These are phyloP conservation scores for Eutolmus rufibarbis DNA, from an alignment of 2,888 invertebrate genomes.

Conservation along the genomic window DNA sequence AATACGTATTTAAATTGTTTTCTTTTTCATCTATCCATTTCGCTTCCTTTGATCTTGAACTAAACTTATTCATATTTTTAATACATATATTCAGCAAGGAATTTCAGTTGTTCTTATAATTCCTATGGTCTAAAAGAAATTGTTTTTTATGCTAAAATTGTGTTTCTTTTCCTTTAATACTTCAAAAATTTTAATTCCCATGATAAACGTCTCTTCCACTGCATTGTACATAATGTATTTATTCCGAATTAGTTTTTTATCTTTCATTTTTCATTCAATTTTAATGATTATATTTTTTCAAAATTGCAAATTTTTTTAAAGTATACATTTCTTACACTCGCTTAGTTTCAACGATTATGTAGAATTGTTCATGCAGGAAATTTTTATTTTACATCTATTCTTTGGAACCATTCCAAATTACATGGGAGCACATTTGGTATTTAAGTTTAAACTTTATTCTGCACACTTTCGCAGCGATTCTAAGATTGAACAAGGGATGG, in stretches of 20 bases:
- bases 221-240: background rate
- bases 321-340: background rate
- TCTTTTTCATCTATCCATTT: background rate
- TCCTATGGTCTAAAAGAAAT: background rate
- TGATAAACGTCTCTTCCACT: background rate
- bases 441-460: background rate
- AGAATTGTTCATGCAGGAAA: background rate
- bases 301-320: background rate
- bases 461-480: background rate
- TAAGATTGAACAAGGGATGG: background rate
- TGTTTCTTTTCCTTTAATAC: background rate
- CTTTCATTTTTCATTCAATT: background rate
- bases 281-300: background rate
- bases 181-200: background rate
- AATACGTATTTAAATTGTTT: background rate
- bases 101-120: background rate
- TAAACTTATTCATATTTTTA: background rate
- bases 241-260: background rate
- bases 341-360: background rate
- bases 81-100: background rate
- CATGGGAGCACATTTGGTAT: background rate
- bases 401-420: background rate
- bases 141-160: background rate
- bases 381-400: background rate
- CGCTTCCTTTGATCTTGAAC: background rate